A percentile compares a stretch with the other conserved stretches of the same genome.
Conservation (phyloP, 2,888 invertebrate species). For the Nemoura dubitans region DNA sequence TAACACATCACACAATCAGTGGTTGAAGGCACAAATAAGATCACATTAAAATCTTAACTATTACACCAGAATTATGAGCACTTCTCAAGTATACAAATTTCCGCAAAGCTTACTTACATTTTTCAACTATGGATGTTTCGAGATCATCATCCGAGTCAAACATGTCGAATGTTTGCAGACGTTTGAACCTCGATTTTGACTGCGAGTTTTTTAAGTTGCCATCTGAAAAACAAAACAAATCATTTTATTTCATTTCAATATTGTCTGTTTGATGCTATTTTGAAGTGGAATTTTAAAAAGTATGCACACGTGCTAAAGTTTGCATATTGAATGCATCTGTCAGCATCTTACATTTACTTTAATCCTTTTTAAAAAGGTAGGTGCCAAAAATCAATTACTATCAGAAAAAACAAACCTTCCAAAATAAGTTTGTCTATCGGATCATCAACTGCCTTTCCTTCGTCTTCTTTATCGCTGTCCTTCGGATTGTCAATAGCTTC, state of each 20-base stretch:
- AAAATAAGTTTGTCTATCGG: neutral
- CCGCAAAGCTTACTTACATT: neutral
- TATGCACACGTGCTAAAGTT: too few relatives aligned
- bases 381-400: too few relatives aligned
- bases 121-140: constrained; percentile 1
- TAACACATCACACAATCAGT: neutral
- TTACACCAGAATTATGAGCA: neutral
- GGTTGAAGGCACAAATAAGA: neutral
- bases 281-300: too few relatives aligned
- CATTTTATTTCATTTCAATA: neutral
- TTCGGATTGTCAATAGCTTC: constrained; percentile 56
- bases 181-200: neutral
- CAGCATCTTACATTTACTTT: too few relatives aligned
- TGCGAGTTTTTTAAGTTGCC: neutral
- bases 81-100: neutral
- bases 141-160: constrained; percentile 43
- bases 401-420: neutral
- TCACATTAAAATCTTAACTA: neutral
- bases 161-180: constrained; percentile 45
- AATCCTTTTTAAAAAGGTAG: too few relatives aligned
- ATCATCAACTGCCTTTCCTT: neutral
- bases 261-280: too few relatives aligned
- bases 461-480: constrained; percentile 52
- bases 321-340: too few relatives aligned
- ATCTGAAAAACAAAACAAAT: neutral